Evolutionary conservation across 2,797 vertebrate species (phyloP).

Genomic region (Tenualosa thibaudeaui): DNA sequence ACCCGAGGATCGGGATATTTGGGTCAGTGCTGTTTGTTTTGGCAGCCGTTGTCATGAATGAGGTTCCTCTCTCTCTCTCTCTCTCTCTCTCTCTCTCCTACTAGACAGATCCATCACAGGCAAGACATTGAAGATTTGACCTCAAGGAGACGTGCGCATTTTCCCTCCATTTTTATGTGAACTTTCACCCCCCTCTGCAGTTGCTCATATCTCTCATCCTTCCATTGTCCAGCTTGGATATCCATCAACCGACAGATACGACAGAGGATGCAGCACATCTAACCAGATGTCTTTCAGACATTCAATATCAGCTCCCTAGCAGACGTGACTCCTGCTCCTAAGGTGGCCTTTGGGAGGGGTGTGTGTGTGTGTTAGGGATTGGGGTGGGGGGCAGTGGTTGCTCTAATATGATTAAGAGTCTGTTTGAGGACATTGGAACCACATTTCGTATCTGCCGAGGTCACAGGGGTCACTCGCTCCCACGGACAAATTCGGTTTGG

Average conservation of each 20-base stretch:
- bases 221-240: not conserved
- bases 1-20: slow-evolving; percentile 66
- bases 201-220: not conserved
- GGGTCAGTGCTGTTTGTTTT: slow-evolving; percentile 55
- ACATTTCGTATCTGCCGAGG: slow-evolving; percentile 33
- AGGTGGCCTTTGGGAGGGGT: slow-evolving; percentile 37
- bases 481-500: slow-evolving; percentile 36
- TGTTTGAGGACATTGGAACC: slow-evolving; percentile 38
- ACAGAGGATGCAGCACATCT: slow-evolving; percentile 34
- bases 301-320: slow-evolving; percentile 43
- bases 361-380: not conserved
- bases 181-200: not conserved
- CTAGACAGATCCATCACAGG: not conserved
- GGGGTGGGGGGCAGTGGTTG: slow-evolving; percentile 7
- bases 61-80: not conserved
- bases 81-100: not conserved
- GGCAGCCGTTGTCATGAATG: slow-evolving; percentile 29
- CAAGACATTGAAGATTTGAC: not conserved
- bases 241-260: slow-evolving; percentile 16
- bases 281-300: slow-evolving; percentile 44
- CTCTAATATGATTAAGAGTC: slow-evolving; percentile 38
- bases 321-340: slow-evolving; percentile 33
- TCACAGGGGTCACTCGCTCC: slow-evolving; percentile 32
- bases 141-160: not conserved
- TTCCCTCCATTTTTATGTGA: not conserved